phyloP scores from a whole-genome alignment of 2,113 vertebrate species.

The Bucco capensis region DNA sequence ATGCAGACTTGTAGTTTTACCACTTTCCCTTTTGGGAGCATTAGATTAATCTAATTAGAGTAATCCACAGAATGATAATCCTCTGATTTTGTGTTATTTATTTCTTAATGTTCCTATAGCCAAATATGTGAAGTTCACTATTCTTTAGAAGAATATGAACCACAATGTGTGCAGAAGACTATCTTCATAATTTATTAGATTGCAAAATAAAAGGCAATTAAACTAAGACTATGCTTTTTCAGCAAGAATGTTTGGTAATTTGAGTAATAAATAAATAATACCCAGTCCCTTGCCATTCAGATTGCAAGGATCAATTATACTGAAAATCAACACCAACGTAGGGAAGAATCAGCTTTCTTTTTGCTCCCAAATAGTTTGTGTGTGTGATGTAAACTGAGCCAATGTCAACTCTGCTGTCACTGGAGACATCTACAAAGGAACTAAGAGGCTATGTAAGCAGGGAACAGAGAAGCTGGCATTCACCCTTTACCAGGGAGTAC shows the following conservation, averaged over 20 bases:
- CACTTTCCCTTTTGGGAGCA: neutral
- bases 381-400: neutral
- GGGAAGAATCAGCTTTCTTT: neutral
- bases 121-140: conserved; percentile 37
- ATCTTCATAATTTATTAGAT: conserved; percentile 1
- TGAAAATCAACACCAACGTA: neutral
- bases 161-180: neutral
- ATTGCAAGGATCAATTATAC: neutral
- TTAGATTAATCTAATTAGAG: too few relatives aligned
- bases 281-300: neutral
- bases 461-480: neutral
- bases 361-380: neutral
- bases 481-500: neutral
- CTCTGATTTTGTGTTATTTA: conserved; percentile 29
- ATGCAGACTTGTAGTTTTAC: neutral
- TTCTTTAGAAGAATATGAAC: conserved; percentile 30
- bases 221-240: neutral
- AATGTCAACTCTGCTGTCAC: neutral
- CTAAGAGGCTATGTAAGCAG: neutral
- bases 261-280: neutral
- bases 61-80: conserved; percentile 16
- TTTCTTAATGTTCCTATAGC: neutral
- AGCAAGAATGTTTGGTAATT: neutral
- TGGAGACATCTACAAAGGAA: neutral
- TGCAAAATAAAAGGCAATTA: conserved; percentile 20